Evolutionary conservation across 2,888 invertebrate genomes (phyloP), one percentile per base, ranked within the genome.

Genomic region (Aphidius colemani): DNA sequence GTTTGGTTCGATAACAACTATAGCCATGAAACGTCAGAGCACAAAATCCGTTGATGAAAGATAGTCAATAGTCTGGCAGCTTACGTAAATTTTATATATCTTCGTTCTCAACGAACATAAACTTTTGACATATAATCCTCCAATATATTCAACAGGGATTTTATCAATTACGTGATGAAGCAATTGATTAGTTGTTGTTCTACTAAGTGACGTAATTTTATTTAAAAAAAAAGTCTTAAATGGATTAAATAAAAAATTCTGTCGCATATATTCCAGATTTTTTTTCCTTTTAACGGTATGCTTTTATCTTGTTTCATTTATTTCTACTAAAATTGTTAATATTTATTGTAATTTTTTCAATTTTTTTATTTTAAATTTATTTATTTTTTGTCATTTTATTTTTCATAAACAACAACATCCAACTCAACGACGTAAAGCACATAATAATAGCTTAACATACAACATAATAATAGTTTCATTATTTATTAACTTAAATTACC

Each of bases 391-490:
- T 74, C 70, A 65, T 69, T 69, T 65, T 53, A 6, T 61, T 69
- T 66, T 68, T 70, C 69, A 50, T 74, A 75, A 70, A 72, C 77
- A 81, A 80, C 78, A 80, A 80, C 79, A 79, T 78, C 75, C 75
- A 79, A 80, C 77, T 78, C 71, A 81, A 79, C 79, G 72, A 75
- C 75, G 78, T 77, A 76, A 81, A 81, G 80, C 80, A 78, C 79
- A 75, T 75, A 76, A 69, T 57, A 71, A 73, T 74, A 74, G 69
- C 59, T 75, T 79, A 78, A 79, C 78, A 76, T 78, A 77, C 74
- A 78, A 78, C 75, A 78, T 78, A 76, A 72, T 76, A 75, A 74
- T 74, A 69, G 68, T 72, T 68, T 60, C 63, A 63, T 61, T 46
- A 18, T 18, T 18, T 18, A 18, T 2, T 60, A 46, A 46, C 55